These are phyloP conservation scores for Sarcoramphus papa DNA, from an alignment of 2,797 vertebrate species.

Conservation along the genomic window DNA sequence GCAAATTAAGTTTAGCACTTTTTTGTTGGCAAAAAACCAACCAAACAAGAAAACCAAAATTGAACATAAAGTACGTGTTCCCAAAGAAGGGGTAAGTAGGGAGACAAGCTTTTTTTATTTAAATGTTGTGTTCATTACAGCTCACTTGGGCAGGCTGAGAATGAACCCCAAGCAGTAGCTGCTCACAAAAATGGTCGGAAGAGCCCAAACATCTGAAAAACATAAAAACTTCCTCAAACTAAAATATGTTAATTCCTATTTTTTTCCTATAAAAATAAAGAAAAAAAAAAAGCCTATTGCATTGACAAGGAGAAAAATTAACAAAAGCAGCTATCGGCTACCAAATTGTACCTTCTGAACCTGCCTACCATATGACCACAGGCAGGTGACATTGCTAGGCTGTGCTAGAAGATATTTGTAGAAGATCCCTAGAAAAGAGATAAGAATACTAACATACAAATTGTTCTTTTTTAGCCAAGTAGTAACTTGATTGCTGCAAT, in stretches of 20 bases:
- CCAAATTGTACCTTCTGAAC: background rate
- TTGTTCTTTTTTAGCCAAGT: background rate
- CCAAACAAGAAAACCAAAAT: background rate
- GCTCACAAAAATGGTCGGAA: background rate
- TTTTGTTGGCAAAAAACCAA: background rate
- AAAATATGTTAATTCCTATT: background rate
- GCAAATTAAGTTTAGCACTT: background rate
- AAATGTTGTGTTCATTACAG: background rate
- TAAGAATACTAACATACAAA: background rate
- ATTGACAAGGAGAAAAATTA: background rate
- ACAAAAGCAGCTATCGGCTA: background rate
- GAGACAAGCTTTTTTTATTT: background rate
- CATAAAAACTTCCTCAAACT: background rate
- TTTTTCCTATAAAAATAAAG: background rate
- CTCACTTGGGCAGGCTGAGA: background rate
- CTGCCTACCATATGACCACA: background rate
- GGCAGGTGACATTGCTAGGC: background rate
- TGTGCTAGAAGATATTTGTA: background rate
- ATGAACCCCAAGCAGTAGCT: background rate
- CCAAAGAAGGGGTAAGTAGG: background rate
- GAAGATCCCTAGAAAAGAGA: background rate
- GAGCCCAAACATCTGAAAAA: background rate
- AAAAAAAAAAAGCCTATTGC: background rate
- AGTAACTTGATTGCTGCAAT: background rate
- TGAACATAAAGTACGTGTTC: background rate